These are phyloP conservation scores for Nowickia ferox DNA, from an alignment of 2,888 invertebrate genomes.

Conservation along the genomic window DNA sequence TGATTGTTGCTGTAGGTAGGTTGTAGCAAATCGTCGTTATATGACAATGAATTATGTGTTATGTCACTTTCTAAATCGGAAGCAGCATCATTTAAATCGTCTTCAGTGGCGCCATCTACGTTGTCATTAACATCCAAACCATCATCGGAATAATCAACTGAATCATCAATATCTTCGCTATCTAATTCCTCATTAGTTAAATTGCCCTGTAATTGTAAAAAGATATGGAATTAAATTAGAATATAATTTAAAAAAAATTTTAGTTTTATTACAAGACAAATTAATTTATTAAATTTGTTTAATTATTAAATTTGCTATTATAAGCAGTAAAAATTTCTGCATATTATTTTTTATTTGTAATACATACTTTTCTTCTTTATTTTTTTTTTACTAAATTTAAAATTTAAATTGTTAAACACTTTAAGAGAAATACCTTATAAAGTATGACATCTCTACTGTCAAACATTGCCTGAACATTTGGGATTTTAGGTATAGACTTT, in stretches of 20 bases:
- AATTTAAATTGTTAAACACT: slow-evolving; percentile 43
- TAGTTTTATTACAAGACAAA: not conserved
- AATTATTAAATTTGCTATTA: not conserved
- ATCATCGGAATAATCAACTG: slow-evolving; percentile 72
- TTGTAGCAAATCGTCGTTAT: slow-evolving; percentile 66
- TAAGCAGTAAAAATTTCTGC: not conserved
- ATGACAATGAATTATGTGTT: slow-evolving; percentile 75
- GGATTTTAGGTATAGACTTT: slow-evolving; percentile 34
- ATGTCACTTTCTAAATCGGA: slow-evolving; percentile 79
- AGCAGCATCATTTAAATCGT: slow-evolving; percentile 79
- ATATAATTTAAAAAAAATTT: not conserved
- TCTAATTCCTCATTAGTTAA: slow-evolving; percentile 77
- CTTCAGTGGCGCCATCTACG: slow-evolving; percentile 78
- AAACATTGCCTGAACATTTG: slow-evolving; percentile 45
- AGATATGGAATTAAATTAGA: not conserved
- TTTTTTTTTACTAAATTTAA: not conserved
- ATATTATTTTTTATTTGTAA: not conserved
- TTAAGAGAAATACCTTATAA: slow-evolving; percentile 58
- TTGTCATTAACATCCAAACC: slow-evolving; percentile 50
- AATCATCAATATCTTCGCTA: slow-evolving; percentile 74
- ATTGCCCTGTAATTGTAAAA: slow-evolving; percentile 74
- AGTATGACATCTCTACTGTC: slow-evolving; percentile 59
- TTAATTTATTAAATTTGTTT: not conserved
- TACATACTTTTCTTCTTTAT: not conserved
- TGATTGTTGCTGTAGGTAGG: slow-evolving; percentile 60